phyloP scores from a whole-genome alignment of 2,888 invertebrate genomes.

The Osmoderma eremita region DNA sequence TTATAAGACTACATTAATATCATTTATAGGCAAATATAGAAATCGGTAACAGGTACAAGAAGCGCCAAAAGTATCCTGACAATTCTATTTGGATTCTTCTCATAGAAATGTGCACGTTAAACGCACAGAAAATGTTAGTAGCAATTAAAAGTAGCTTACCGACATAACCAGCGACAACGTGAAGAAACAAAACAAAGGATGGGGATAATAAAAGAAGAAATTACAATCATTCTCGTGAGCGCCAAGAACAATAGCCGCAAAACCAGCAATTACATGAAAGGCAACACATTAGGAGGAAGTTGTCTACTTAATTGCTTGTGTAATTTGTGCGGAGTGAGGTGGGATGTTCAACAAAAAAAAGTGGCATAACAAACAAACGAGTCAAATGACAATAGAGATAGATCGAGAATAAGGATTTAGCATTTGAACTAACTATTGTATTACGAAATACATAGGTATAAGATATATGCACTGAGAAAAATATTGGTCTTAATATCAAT shows the following conservation, averaged over 20 bases:
- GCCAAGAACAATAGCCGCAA: slow-evolving; percentile 27
- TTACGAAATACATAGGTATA: too few relatives aligned
- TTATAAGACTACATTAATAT: too few relatives aligned
- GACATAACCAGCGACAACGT: slow-evolving; percentile 18
- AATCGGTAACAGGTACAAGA: too few relatives aligned
- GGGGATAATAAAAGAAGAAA: slow-evolving; percentile 16
- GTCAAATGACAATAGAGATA: too few relatives aligned
- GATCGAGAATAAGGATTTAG: too few relatives aligned
- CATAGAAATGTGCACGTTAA: not conserved
- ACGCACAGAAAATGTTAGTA: slow-evolving; percentile 2
- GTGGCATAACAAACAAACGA: too few relatives aligned
- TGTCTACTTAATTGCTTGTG: slow-evolving; percentile 31
- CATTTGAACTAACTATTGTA: too few relatives aligned
- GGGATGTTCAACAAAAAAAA: not conserved
- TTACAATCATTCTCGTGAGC: slow-evolving; percentile 26
- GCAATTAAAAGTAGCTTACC: slow-evolving; percentile 25
- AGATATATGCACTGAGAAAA: too few relatives aligned
- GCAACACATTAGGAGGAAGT: slow-evolving; percentile 35
- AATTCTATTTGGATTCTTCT: too few relatives aligned
- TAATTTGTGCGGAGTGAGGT: slow-evolving; percentile 20
- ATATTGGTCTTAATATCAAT: too few relatives aligned
- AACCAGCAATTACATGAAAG: slow-evolving; percentile 34
- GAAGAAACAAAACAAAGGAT: not conserved
- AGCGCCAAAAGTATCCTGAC: too few relatives aligned
- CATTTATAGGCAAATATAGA: too few relatives aligned